A percentile compares a stretch with the other conserved stretches of the same genome.
These are phyloP conservation scores for Brachyistius frenatus DNA, from an alignment of 2,113 vertebrate genomes.

Conservation along the genomic window DNA sequence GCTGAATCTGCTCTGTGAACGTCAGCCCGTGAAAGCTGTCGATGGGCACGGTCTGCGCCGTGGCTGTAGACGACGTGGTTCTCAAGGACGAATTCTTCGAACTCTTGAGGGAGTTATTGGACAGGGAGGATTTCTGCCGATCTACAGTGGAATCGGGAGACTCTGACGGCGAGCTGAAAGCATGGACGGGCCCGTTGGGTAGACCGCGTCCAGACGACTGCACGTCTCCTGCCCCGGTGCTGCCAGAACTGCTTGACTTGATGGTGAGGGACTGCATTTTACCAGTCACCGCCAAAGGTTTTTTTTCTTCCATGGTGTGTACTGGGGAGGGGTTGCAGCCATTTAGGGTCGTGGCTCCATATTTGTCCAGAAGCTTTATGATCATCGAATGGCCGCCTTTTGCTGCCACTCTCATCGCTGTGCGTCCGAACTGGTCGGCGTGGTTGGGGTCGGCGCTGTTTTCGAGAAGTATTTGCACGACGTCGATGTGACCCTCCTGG, in stretches of 20 bases:
- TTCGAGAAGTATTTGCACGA: conserved; percentile 93
- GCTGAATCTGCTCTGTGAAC: conserved; percentile 96
- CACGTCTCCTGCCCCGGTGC: conserved; percentile 91
- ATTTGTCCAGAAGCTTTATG: conserved; percentile 95
- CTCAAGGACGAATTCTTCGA: conserved; percentile 97
- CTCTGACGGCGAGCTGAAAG: conserved; percentile 96
- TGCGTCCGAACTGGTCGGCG: conserved; percentile 97
- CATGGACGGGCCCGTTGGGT: conserved; percentile 92
- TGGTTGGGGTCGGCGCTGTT: conserved; percentile 96
- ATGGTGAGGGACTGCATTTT: conserved; percentile 95
- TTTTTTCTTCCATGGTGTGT: conserved; percentile 95
- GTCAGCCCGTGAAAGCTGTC: conserved; percentile 95
- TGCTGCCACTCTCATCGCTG: conserved; percentile 97
- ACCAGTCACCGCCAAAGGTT: conserved; percentile 85
- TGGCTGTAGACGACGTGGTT: conserved; percentile 95
- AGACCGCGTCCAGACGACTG: conserved; percentile 89
- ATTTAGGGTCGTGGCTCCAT: conserved; percentile 91
- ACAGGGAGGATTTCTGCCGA: conserved; percentile 94
- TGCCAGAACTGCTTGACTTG: conserved; percentile 96
- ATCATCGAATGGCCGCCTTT: conserved; percentile 95
- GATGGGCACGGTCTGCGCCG: conserved; percentile 96
- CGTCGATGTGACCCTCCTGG: conserved; percentile 97
- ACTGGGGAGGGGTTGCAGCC: conserved; percentile 95
- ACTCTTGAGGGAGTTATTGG: conserved; percentile 96
- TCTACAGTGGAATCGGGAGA: conserved; percentile 97